Conservation (phyloP, 1,140 invertebrate genomes). For the Bombus turneri region DNA sequence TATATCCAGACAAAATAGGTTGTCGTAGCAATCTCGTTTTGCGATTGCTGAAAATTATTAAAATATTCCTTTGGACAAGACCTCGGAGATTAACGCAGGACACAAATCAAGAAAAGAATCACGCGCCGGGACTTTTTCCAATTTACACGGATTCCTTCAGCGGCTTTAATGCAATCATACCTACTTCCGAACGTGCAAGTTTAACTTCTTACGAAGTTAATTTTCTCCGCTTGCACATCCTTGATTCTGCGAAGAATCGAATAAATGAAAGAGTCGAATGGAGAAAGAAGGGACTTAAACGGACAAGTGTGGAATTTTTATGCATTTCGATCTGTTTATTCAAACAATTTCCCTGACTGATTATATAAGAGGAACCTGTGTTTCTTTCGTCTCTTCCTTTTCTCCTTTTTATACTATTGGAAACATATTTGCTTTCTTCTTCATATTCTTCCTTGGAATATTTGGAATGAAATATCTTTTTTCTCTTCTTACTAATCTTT, state of each 20-base stretch:
- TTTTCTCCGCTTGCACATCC: background rate
- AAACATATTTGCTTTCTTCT: background rate
- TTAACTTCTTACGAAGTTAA: slow-evolving; percentile 35
- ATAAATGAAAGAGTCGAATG: background rate
- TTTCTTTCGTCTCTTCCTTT: background rate
- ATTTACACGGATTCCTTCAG: slow-evolving; percentile 28
- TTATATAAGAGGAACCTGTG: background rate
- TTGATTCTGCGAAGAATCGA: background rate
- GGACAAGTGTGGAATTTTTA: background rate
- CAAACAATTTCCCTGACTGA: background rate
- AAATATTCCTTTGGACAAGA: background rate
- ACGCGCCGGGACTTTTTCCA: background rate
- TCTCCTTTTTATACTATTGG: background rate
- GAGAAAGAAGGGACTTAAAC: background rate
- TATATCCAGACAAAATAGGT: background rate
- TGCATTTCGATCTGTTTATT: slow-evolving; percentile 11
- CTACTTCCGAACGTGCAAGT: slow-evolving; percentile 10
- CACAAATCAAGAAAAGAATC: slow-evolving; percentile 28
- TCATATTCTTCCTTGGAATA: background rate
- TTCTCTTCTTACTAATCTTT: background rate
- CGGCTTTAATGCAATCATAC: slow-evolving; percentile 30
- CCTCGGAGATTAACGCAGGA: background rate
- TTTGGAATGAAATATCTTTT: background rate
- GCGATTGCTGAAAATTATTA: background rate
- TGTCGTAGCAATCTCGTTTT: background rate